Percentiles rank a stretch among this genome's conserved stretches.
Conservation (phyloP, 1,140 invertebrate species). For the Lineus longissimus region DNA sequence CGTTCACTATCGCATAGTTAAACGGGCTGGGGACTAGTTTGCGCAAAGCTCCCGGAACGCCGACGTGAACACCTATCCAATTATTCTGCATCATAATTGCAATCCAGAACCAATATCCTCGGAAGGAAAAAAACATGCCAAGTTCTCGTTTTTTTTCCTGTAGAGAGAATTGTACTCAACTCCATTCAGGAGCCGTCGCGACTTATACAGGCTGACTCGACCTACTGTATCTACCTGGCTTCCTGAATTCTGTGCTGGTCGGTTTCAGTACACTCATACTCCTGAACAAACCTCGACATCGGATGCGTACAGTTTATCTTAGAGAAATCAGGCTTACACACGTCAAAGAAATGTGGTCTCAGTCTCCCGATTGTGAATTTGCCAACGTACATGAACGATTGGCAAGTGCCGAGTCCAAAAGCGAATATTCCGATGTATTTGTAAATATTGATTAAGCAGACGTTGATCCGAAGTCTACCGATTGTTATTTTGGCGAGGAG, state of each 20-base stretch:
- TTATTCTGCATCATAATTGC: no score
- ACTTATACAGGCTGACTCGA: no score
- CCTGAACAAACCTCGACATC: conserved; percentile 10
- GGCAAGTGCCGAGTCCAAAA: conserved; percentile 74
- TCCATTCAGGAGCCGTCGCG: no score
- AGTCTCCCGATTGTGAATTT: conserved; percentile 88
- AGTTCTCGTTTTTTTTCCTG: no score
- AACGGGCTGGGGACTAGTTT: no score
- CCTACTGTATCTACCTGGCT: not conserved
- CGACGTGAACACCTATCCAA: no score
- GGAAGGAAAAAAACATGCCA: no score
- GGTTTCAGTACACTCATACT: not conserved
- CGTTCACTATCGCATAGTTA: no score
- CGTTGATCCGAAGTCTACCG: not conserved
- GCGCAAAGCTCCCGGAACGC: no score
- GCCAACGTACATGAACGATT: conserved; percentile 79
- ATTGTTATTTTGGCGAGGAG: not conserved
- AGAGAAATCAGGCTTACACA: conserved; percentile 43
- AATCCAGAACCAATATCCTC: no score
- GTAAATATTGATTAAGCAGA: conserved; percentile 1
- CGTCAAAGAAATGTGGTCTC: conserved; percentile 81
- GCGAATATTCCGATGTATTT: conserved; percentile 64
- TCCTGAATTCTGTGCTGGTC: not conserved
- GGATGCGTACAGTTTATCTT: conserved; percentile 15
- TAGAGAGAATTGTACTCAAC: no score